Evolutionary conservation across 2,113 vertebrate species (phyloP).

Genomic region (Patagioenas fasciata): DNA sequence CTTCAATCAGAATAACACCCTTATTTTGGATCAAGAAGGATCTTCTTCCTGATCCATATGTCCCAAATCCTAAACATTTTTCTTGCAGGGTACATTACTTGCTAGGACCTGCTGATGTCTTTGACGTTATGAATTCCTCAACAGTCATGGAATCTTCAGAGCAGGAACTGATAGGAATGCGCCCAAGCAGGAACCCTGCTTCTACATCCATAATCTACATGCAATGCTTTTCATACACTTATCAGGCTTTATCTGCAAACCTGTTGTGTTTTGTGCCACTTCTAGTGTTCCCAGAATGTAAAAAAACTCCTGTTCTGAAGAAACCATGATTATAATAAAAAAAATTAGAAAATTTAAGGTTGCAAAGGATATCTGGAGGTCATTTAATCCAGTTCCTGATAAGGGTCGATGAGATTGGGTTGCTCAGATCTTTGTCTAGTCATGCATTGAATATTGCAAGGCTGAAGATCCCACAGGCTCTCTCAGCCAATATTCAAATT

Average conservation of each 20-base stretch:
- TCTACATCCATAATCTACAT: not conserved
- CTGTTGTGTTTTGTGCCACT: not conserved
- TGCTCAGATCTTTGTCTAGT: not conserved
- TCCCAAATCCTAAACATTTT: not conserved
- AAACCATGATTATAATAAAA: not conserved
- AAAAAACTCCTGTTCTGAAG: not conserved
- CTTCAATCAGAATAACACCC: not conserved
- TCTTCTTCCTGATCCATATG: not conserved
- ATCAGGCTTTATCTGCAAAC: not conserved
- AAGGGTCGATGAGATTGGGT: too few species aligned
- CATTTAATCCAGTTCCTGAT: too few species aligned
- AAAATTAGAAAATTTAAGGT: not conserved
- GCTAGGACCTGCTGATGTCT: not conserved
- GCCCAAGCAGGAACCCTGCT: not conserved
- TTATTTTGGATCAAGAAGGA: not conserved
- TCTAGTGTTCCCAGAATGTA: not conserved
- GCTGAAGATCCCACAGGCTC: not conserved
- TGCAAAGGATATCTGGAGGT: not conserved
- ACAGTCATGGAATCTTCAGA: not conserved
- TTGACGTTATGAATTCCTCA: not conserved
- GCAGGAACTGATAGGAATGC: not conserved
- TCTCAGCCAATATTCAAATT: not conserved
- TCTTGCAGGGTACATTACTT: not conserved
- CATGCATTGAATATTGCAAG: not conserved
- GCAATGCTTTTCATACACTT: not conserved